Evolutionary conservation across 2,888 invertebrate species (phyloP).

Genomic region (Volucella bombylans): DNA sequence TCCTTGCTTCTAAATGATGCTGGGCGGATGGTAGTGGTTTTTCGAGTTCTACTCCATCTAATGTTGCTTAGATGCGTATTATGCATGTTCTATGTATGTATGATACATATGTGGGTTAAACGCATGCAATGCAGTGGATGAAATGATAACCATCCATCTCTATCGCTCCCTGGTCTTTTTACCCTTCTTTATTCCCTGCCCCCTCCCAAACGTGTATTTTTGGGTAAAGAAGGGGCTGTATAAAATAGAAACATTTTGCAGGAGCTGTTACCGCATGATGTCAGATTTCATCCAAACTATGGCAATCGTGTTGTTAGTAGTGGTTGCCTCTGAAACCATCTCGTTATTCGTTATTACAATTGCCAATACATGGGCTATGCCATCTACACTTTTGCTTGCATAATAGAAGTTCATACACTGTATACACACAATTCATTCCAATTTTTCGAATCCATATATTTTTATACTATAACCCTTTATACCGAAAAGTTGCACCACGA

Average conservation of each 20-base stretch:
- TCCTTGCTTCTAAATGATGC: constrained; percentile 21
- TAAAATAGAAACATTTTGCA: constrained; percentile 46
- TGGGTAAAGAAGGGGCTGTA: not conserved
- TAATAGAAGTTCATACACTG: not conserved
- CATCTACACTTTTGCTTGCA: not conserved
- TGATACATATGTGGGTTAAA: constrained; percentile 58
- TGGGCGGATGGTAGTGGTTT: constrained; percentile 52
- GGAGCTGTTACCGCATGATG: constrained; percentile 57
- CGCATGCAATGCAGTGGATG: constrained; percentile 52
- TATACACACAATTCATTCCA: not conserved
- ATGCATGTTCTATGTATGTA: constrained; percentile 52
- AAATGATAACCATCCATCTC: constrained; percentile 66
- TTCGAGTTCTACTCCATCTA: constrained; percentile 44
- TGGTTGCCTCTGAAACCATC: constrained; percentile 59
- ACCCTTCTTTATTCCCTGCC: not conserved
- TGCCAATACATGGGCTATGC: constrained; percentile 17
- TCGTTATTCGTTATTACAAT: constrained; percentile 62
- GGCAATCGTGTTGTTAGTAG: constrained; percentile 1
- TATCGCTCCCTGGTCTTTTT: constrained; percentile 29
- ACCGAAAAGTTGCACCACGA: constrained; percentile 33
- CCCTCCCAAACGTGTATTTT: not conserved
- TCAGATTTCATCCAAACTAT: constrained; percentile 55
- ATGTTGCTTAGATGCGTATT: constrained; percentile 51
- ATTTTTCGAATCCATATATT: constrained; percentile 3
- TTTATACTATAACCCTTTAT: constrained; percentile 31